A percentile compares a stretch with the other conserved stretches of the same genome.
Conservation (phyloP, 2,888 invertebrate genomes). For the Reticulitermes lucifugus region DNA sequence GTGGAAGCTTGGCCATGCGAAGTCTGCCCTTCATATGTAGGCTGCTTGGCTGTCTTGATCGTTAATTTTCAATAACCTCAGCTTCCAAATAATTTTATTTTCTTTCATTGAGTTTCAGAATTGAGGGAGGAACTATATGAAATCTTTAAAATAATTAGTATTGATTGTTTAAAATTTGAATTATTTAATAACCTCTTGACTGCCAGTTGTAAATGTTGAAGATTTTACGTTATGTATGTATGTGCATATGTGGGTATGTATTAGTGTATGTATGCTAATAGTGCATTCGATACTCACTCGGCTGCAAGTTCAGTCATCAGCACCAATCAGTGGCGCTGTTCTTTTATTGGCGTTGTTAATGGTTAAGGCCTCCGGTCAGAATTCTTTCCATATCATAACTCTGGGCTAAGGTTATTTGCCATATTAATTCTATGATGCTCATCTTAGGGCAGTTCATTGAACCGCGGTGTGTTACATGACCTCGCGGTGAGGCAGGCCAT, state of each 20-base stretch:
- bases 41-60: no score
- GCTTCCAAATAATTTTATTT: no score
- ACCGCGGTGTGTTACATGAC: not conserved
- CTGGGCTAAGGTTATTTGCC: slow-evolving; percentile 1
- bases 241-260: not conserved
- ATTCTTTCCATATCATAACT: not conserved
- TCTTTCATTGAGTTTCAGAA: no score
- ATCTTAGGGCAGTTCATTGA: not conserved
- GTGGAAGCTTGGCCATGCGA: no score
- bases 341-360: slow-evolving; percentile 18
- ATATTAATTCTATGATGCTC: slow-evolving; percentile 10
- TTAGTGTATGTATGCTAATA: not conserved
- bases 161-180: no score
- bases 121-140: no score
- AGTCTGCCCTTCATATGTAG: no score
- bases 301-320: not conserved
- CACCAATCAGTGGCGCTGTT: not conserved
- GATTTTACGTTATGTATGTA: not conserved
- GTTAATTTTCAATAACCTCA: no score
- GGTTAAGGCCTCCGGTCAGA: slow-evolving; percentile 20
- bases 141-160: no score
- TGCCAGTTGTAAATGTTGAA: no score
- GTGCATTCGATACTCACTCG: not conserved
- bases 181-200: no score
- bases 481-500: slow-evolving; percentile 10